phyloP scores from a whole-genome alignment of 2,797 vertebrate genomes.

The Sebastes cheni region DNA sequence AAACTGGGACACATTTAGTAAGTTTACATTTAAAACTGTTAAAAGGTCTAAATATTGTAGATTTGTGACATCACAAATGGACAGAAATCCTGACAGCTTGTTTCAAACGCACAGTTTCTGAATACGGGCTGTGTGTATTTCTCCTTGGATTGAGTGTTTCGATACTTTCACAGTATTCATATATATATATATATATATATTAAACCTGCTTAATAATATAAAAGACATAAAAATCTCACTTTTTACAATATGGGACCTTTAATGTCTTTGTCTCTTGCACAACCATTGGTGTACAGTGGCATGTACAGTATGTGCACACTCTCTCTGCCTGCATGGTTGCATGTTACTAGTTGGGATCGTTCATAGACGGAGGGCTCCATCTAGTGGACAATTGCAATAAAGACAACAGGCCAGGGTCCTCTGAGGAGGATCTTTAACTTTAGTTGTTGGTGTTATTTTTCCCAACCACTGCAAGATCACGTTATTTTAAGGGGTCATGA shows the following conservation, averaged over 20 bases:
- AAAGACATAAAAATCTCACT: too few species aligned
- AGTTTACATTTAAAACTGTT: too few species aligned
- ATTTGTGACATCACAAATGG: too few species aligned
- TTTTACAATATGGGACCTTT: too few species aligned
- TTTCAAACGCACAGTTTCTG: too few species aligned
- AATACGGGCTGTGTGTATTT: too few species aligned
- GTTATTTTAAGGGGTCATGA: rapidly evolving
- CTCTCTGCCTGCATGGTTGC: not conserved
- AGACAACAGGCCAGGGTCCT: not conserved
- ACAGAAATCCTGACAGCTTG: too few species aligned
- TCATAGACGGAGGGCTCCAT: constrained; percentile 32
- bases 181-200: too few species aligned
- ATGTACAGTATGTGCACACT: not conserved
- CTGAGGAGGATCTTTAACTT: not conserved
- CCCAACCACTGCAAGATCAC: not conserved
- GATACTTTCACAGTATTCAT: too few species aligned
- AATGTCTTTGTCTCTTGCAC: not conserved
- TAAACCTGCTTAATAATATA: too few species aligned
- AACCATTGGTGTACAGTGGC: not conserved
- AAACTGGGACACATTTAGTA: too few species aligned
- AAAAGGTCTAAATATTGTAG: too few species aligned
- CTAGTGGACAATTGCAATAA: constrained; percentile 52
- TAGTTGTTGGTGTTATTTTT: not conserved
- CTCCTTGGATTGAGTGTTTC: rapidly evolving
- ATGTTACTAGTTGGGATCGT: not conserved